A percentile compares a stretch with the other conserved stretches of the same genome.
Evolutionary conservation across 2,888 invertebrate species (phyloP).

Genomic region (Argyresthia goedartella): DNA sequence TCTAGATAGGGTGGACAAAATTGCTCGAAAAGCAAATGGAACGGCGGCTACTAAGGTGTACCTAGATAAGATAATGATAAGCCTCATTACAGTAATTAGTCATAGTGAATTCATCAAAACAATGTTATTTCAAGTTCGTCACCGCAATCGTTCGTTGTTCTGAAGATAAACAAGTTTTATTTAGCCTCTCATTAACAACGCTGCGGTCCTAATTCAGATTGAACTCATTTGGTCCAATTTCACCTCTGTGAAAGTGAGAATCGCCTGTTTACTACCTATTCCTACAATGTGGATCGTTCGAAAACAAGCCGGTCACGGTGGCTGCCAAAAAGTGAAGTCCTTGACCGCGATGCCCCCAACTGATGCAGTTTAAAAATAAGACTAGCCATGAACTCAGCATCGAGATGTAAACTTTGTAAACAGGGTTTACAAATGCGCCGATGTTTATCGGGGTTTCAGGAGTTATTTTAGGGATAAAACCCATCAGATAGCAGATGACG

Average conservation of each 20-base stretch:
- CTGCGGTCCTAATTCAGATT: not conserved
- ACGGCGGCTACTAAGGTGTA: too few species aligned
- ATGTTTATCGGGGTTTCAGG: too few species aligned
- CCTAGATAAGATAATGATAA: too few species aligned
- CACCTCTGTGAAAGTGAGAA: not conserved
- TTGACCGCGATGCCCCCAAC: constrained; percentile 55
- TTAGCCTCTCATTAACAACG: not conserved
- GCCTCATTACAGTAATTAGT: too few species aligned
- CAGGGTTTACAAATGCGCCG: too few species aligned
- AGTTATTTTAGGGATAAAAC: too few species aligned
- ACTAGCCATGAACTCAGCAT: constrained; percentile 60
- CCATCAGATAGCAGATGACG: too few species aligned
- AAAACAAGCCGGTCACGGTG: constrained; percentile 33
- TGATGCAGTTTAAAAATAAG: constrained; percentile 13
- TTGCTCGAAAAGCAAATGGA: too few species aligned
- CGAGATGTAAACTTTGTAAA: constrained; percentile 3
- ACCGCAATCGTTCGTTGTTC: not conserved
- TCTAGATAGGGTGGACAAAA: too few species aligned
- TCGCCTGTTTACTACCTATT: not conserved
- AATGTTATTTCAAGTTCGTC: not conserved
- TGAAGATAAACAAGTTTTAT: not conserved
- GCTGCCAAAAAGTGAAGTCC: constrained; percentile 60
- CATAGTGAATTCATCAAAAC: too few species aligned
- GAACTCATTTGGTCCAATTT: not conserved
- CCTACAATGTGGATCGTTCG: constrained; percentile 22